Conservation (phyloP, 1,140 invertebrate species). For the Ctenoplectra terminalis region DNA sequence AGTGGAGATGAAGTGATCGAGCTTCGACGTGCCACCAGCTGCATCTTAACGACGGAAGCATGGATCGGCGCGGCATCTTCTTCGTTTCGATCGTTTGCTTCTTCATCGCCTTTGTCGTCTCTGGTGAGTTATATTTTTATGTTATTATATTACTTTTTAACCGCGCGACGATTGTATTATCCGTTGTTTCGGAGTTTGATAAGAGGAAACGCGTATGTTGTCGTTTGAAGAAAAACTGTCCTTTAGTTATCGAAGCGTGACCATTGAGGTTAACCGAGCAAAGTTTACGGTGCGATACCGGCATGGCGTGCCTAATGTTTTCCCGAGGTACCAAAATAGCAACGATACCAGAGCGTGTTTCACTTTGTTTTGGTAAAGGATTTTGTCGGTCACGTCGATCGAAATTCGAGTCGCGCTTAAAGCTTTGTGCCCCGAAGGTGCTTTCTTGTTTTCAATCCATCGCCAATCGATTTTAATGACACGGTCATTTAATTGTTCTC, state of each 20-base stretch:
- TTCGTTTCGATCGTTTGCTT: slow-evolving; percentile 28
- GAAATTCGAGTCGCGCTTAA: not conserved
- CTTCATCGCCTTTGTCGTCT: slow-evolving; percentile 15
- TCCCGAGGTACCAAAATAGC: no score
- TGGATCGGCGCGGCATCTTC: slow-evolving; percentile 13
- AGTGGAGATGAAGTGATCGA: slow-evolving; percentile 41
- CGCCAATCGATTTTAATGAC: not conserved
- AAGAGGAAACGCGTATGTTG: no score
- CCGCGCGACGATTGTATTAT: not conserved
- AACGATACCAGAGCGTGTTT: no score
- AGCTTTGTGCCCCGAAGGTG: not conserved
- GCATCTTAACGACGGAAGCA: slow-evolving; percentile 1
- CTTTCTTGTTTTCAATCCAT: not conserved
- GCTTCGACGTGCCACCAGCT: not conserved
- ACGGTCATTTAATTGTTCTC: not conserved
- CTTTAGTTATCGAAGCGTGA: no score
- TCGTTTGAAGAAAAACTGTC: no score
- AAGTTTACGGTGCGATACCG: no score
- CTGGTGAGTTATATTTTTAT: slow-evolving; percentile 13
- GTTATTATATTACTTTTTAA: not conserved
- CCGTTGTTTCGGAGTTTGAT: not conserved
- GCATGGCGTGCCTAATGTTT: no score
- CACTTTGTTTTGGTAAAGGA: not conserved
- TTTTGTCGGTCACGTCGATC: not conserved
- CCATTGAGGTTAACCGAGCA: no score